Evolutionary conservation across 2,113 vertebrate species (phyloP).

Genomic region (Ciconia maguari): DNA sequence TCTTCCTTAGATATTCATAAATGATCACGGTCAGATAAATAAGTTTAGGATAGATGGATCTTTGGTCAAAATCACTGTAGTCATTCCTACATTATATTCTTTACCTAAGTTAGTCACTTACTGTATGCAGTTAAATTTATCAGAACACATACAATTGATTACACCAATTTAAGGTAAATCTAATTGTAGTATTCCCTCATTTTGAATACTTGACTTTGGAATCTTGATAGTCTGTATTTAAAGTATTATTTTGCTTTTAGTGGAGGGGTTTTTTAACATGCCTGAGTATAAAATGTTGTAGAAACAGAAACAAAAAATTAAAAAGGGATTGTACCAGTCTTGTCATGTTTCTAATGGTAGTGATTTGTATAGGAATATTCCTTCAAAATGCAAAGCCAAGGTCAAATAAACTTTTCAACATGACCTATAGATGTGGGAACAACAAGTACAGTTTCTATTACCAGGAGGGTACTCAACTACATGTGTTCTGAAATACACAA

Average conservation of each 20-base stretch:
- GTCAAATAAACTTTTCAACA: neutral
- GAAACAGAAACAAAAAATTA: neutral
- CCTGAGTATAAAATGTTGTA: neutral
- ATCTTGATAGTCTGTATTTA: neutral
- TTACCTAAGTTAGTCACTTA: neutral
- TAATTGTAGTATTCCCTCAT: neutral
- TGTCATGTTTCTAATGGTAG: neutral
- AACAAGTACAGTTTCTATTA: neutral
- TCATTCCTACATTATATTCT: neutral
- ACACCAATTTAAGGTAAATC: neutral
- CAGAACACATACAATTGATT: neutral
- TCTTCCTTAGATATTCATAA: neutral
- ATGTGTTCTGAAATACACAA: neutral
- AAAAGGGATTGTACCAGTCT: neutral
- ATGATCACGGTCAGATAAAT: neutral
- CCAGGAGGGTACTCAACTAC: neutral
- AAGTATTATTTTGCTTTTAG: neutral
- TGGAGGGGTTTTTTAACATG: neutral
- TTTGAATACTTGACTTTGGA: neutral
- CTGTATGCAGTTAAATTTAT: neutral
- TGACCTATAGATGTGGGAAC: neutral
- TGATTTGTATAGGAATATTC: neutral
- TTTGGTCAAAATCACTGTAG: neutral
- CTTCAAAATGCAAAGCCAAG: neutral
- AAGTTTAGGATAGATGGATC: neutral